phyloP scores from a whole-genome alignment of 2,888 invertebrate species.

The Pseudococcus longispinus region DNA sequence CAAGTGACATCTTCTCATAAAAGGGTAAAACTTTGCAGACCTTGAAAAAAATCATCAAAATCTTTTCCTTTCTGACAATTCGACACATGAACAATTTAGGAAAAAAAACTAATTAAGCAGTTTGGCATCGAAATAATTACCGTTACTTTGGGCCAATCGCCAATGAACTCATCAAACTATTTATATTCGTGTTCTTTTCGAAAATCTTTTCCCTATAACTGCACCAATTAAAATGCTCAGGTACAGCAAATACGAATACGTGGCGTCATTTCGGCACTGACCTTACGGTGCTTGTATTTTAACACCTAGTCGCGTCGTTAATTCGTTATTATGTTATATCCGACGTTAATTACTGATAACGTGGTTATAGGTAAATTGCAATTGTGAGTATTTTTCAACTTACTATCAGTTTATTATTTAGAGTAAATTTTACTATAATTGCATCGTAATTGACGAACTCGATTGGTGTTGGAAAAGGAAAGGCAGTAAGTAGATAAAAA shows the following conservation, averaged over 20 bases:
- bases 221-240: neutral
- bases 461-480: too few relatives aligned
- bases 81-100: neutral
- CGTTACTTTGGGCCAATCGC: neutral
- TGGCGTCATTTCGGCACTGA: neutral
- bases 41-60: too few relatives aligned
- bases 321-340: neutral
- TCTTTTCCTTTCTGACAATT: too few relatives aligned
- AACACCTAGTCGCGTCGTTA: neutral
- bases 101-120: neutral
- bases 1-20: too few relatives aligned
- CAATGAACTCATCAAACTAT: constrained; percentile 7
- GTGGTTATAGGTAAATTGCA: neutral
- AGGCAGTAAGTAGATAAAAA: too few relatives aligned
- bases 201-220: neutral
- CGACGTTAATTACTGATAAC: neutral
- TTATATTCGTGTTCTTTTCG: neutral
- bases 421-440: too few relatives aligned
- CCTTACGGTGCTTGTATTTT: neutral
- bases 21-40: too few relatives aligned
- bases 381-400: neutral
- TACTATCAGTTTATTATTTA: neutral
- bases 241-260: neutral
- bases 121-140: neutral
- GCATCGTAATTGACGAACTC: neutral